Conservation (phyloP, 2,113 vertebrate genomes). For the Corydoras sp. region DNA sequence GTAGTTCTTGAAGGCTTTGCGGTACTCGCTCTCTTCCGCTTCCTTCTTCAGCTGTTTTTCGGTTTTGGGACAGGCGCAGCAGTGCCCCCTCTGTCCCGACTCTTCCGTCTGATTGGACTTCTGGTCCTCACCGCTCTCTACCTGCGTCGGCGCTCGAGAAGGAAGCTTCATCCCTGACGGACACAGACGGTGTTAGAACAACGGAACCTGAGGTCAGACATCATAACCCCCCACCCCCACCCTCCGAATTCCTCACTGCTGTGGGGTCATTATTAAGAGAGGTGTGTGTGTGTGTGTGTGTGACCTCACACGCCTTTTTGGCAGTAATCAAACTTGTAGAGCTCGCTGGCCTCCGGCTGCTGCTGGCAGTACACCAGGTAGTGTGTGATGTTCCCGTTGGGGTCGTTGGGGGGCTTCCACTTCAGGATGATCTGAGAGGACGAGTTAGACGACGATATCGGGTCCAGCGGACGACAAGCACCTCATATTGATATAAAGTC, state of each 20-base stretch:
- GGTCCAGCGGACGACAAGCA: slow-evolving; percentile 61
- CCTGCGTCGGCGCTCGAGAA: slow-evolving; percentile 77
- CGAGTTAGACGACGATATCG: slow-evolving; percentile 90
- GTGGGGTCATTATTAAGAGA: too few relatives aligned
- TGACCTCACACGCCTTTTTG: slow-evolving; percentile 72
- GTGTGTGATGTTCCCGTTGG: slow-evolving; percentile 94
- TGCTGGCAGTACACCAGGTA: slow-evolving; percentile 87
- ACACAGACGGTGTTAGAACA: too few relatives aligned
- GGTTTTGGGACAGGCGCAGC: slow-evolving; percentile 95
- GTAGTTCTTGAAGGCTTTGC: slow-evolving; percentile 93
- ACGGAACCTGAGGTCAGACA: too few relatives aligned
- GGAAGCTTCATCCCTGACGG: slow-evolving; percentile 83
- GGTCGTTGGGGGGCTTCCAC: slow-evolving; percentile 89
- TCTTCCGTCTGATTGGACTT: slow-evolving; percentile 81
- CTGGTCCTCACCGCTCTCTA: slow-evolving; percentile 73
- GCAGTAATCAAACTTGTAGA: slow-evolving; percentile 92
- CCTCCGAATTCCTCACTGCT: too few relatives aligned
- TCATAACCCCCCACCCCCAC: too few relatives aligned
- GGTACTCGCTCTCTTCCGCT: slow-evolving; percentile 82
- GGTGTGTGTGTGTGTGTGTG: too few relatives aligned
- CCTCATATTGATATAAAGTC: too few relatives aligned
- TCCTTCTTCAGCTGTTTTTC: slow-evolving; percentile 89
- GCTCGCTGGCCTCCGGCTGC: slow-evolving; percentile 84
- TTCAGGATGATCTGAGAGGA: slow-evolving; percentile 93
- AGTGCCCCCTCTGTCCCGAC: slow-evolving; percentile 61